A percentile compares a stretch with the other conserved stretches of the same genome.
These are phyloP conservation scores for Megaleporinus macrocephalus DNA, from an alignment of 2,113 vertebrate species.

Conservation along the genomic window DNA sequence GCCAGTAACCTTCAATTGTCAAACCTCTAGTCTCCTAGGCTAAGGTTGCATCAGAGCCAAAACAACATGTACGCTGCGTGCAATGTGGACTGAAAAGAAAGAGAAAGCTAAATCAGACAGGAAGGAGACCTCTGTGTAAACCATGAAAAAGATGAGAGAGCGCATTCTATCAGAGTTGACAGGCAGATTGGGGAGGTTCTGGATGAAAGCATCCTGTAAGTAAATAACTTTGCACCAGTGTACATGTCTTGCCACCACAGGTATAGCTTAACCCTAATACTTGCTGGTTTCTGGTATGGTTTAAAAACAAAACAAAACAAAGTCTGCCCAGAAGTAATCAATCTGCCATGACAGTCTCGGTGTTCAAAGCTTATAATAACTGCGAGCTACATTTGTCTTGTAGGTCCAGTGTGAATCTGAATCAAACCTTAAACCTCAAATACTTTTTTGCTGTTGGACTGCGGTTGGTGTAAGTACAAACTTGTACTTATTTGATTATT, in stretches of 20 bases:
- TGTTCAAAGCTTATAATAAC: no score
- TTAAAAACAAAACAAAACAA: neutral
- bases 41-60: conserved; percentile 61
- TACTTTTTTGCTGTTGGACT: no score
- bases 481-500: no score
- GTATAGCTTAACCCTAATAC: neutral
- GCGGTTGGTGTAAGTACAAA: no score
- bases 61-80: conserved; percentile 57
- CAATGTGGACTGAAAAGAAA: conserved; percentile 31
- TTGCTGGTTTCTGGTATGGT: neutral
- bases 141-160: neutral
- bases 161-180: conserved; percentile 30
- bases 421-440: no score
- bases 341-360: neutral
- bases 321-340: neutral
- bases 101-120: conserved; percentile 35
- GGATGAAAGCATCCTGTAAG: neutral
- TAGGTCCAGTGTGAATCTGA: no score
- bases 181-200: neutral
- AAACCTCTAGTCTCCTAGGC: conserved; percentile 55
- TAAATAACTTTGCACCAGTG: neutral
- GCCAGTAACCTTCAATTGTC: conserved; percentile 57
- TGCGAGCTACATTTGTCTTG: neutral
- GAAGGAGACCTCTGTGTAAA: conserved; percentile 3
- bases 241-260: neutral